These are phyloP conservation scores for Cygnus olor DNA, from an alignment of 2,797 vertebrate genomes.

Conservation along the genomic window DNA sequence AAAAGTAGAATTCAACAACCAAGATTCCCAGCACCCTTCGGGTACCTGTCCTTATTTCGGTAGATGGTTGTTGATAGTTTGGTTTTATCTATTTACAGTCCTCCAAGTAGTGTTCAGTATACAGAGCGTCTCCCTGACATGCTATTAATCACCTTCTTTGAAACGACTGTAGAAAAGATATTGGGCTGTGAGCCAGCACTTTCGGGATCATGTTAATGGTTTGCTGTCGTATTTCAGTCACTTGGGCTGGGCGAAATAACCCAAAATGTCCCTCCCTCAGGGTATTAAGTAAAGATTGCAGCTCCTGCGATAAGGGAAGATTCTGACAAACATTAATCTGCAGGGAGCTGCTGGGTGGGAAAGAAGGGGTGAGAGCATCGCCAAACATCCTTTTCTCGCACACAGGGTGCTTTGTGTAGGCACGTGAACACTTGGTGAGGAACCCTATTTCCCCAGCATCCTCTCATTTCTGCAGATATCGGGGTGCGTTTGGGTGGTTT, in stretches of 20 bases:
- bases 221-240: slow-evolving; percentile 38
- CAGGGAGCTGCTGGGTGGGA: background rate
- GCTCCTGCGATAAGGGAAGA: background rate
- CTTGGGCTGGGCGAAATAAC: slow-evolving; percentile 5
- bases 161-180: slow-evolving; percentile 5
- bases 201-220: background rate
- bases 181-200: slow-evolving; percentile 20
- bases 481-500: background rate
- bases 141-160: slow-evolving; percentile 42
- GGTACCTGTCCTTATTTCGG: background rate
- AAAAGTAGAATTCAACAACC: slow-evolving; percentile 25
- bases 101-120: background rate
- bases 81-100: slow-evolving; percentile 31
- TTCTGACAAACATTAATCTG: slow-evolving; percentile 32
- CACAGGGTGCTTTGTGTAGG: background rate
- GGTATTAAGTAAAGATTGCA: slow-evolving; percentile 54
- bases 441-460: background rate
- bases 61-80: background rate
- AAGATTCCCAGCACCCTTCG: background rate
- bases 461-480: background rate
- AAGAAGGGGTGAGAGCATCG: background rate
- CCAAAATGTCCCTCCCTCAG: slow-evolving; percentile 12
- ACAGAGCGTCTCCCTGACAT: slow-evolving; percentile 17
- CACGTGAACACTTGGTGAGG: background rate
- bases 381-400: background rate